phyloP scores from a whole-genome alignment of 2,113 vertebrate species.

The Tachysurus fulvidraco region DNA sequence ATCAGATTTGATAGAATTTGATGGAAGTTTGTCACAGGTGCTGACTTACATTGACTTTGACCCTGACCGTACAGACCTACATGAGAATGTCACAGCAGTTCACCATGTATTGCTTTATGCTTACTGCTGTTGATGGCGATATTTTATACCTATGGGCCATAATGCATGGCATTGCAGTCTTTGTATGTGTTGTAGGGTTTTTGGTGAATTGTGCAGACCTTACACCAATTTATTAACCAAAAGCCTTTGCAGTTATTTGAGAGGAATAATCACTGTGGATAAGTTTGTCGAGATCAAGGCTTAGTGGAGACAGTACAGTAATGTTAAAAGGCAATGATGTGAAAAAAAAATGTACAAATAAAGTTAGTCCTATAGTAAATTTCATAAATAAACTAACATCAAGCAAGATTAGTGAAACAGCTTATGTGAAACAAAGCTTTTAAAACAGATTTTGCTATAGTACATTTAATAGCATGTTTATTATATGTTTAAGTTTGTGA shows the following conservation, averaged over 20 bases:
- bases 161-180: neutral
- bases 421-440: neutral
- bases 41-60: constrained; percentile 20
- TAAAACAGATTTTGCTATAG: neutral
- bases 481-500: neutral
- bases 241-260: neutral
- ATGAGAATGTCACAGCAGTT: neutral
- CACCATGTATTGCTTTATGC: neutral
- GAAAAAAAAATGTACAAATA: neutral
- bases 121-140: constrained; percentile 27
- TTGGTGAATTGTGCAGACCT: neutral
- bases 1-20: constrained; percentile 32
- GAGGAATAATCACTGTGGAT: neutral
- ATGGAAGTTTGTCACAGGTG: constrained; percentile 29
- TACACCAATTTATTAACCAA: neutral
- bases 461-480: neutral
- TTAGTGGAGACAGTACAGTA: neutral
- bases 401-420: neutral
- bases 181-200: neutral
- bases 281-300: neutral
- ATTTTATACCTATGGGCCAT: neutral
- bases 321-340: neutral
- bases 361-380: neutral
- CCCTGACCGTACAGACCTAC: neutral
- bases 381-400: neutral